These are phyloP conservation scores for Leptopilina myrica DNA, from an alignment of 2,888 invertebrate species.

Conservation along the genomic window DNA sequence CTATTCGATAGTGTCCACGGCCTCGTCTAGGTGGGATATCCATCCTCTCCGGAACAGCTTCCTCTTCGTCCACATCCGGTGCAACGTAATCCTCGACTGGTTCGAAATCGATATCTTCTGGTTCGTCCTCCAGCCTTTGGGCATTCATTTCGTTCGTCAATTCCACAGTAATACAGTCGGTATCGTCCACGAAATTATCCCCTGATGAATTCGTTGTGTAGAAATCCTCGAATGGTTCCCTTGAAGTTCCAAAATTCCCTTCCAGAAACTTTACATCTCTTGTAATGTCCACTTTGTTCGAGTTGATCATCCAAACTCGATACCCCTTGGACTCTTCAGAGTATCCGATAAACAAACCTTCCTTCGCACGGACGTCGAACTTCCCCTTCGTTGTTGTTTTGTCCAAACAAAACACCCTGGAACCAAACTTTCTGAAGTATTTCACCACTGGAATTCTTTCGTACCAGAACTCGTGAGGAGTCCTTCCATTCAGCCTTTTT, in stretches of 20 bases:
- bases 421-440: neutral
- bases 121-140: neutral
- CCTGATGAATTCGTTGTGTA: neutral
- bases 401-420: neutral
- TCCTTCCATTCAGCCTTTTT: neutral
- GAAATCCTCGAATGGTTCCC: neutral
- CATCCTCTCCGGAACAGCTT: neutral
- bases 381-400: neutral
- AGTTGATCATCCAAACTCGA: neutral
- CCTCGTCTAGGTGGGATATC: constrained; percentile 38
- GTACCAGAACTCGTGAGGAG: neutral
- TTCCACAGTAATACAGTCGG: too few species aligned
- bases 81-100: neutral
- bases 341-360: neutral
- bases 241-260: neutral
- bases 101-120: neutral
- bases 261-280: neutral
- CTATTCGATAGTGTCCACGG: constrained; percentile 31
- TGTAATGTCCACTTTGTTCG: neutral
- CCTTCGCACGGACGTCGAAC: neutral
- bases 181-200: neutral
- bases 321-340: neutral
- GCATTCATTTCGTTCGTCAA: too few species aligned
- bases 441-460: neutral
- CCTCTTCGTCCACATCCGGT: neutral